Conservation (phyloP, 2,888 invertebrate genomes). For the Gonocerus acuteangulatus region DNA sequence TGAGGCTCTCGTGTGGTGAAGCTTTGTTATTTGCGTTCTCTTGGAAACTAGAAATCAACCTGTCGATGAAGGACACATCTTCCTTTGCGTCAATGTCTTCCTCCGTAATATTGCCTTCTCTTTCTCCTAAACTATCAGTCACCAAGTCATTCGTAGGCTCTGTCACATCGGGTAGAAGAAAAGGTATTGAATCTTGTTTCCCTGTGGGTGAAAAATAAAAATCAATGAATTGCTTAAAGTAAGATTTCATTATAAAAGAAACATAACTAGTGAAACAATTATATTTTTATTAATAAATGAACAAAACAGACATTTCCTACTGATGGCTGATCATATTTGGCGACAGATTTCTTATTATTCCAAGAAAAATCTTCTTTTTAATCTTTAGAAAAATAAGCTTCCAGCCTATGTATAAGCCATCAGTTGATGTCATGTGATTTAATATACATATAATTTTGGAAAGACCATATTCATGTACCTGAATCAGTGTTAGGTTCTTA, state of each 20-base stretch:
- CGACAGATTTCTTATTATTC: no score
- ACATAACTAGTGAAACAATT: no score
- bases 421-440: no score
- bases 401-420: no score
- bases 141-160: constrained; percentile 27
- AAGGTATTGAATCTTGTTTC: constrained; percentile 15
- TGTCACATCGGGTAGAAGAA: constrained; percentile 10
- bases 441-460: no score
- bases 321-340: no score
- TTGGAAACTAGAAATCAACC: constrained; percentile 34
- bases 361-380: no score
- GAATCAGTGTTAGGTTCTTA: no score
- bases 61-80: constrained; percentile 36
- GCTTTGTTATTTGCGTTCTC: constrained; percentile 13
- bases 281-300: no score
- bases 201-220: background rate
- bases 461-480: no score
- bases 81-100: constrained; percentile 22
- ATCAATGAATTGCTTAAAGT: background rate
- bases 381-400: no score
- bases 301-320: no score
- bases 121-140: constrained; percentile 19
- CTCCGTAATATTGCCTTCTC: background rate
- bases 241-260: background rate
- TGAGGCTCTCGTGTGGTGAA: constrained; percentile 11